Evolutionary conservation across 2,113 vertebrate species (phyloP).

Genomic region (Misgurnus mizolepis): DNA sequence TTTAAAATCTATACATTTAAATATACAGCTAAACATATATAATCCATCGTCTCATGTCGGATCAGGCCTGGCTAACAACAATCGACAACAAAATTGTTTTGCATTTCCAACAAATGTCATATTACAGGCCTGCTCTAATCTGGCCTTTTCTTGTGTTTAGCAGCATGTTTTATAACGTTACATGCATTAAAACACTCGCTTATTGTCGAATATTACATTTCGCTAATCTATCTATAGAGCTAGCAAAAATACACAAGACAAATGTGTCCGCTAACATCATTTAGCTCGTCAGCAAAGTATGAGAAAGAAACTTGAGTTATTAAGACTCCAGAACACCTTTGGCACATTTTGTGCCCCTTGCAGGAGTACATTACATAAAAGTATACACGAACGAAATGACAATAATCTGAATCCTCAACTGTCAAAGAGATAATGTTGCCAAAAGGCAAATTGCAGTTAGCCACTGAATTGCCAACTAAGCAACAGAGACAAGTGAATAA

Average conservation of each 20-base stretch:
- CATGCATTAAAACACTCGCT: background rate
- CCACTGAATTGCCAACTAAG: constrained; percentile 19
- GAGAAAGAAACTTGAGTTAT: constrained; percentile 14
- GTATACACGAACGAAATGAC: too few species aligned
- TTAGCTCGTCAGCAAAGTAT: constrained; percentile 12
- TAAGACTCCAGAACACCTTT: constrained; percentile 15
- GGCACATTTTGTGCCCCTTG: background rate
- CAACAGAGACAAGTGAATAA: constrained; percentile 14
- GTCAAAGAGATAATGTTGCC: background rate
- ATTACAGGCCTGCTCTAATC: background rate
- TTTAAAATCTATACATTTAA: constrained; percentile 10
- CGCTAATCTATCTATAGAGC: background rate
- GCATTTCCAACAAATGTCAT: constrained; percentile 5
- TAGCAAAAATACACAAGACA: background rate
- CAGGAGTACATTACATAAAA: background rate
- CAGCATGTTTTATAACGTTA: background rate
- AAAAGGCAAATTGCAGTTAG: background rate
- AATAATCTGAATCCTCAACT: background rate
- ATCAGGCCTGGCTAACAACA: constrained; percentile 14
- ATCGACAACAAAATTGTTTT: constrained; percentile 22
- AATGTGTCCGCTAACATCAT: background rate
- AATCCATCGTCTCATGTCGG: constrained; percentile 12
- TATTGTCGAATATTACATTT: background rate
- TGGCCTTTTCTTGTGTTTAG: background rate
- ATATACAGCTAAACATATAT: background rate